Percentiles rank a stretch among this genome's conserved stretches.
Evolutionary conservation across 2,113 vertebrate genomes (phyloP).

Genomic region (Apistogramma diplotaenia): DNA sequence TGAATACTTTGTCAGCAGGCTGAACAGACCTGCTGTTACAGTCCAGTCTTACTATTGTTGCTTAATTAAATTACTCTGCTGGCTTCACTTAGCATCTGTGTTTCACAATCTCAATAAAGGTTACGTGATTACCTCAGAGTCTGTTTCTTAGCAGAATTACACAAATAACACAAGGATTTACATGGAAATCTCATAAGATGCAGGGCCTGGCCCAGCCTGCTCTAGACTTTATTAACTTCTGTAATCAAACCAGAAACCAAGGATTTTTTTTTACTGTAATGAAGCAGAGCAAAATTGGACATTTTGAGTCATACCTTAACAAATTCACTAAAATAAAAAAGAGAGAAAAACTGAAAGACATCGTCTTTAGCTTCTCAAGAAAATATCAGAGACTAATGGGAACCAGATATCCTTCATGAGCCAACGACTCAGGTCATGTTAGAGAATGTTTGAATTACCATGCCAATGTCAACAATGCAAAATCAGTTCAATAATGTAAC

Average conservation of each 20-base stretch:
- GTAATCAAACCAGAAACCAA: too few species aligned
- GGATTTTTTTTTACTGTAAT: not conserved
- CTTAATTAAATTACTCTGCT: not conserved
- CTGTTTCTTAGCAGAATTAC: not conserved
- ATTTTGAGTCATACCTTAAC: not conserved
- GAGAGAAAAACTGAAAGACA: not conserved
- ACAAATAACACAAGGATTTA: not conserved
- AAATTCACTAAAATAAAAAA: not conserved
- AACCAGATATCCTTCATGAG: not conserved
- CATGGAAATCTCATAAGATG: not conserved
- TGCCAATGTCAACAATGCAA: fast-evolving
- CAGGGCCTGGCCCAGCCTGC: not conserved
- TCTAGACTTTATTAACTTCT: too few species aligned
- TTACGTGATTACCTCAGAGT: not conserved
- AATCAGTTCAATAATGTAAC: not conserved
- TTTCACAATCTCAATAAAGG: not conserved
- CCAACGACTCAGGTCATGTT: not conserved
- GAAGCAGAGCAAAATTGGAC: not conserved
- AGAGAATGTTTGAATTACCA: not conserved
- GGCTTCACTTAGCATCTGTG: not conserved
- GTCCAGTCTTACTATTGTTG: fast-evolving
- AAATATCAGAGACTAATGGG: not conserved
- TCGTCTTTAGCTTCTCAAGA: not conserved
- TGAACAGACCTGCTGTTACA: not conserved
- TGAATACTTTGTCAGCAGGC: too few species aligned